Evolutionary conservation across 1,140 invertebrate genomes (phyloP), one percentile per base, ranked within the genome.

Genomic region (Augochlora pura): DNA sequence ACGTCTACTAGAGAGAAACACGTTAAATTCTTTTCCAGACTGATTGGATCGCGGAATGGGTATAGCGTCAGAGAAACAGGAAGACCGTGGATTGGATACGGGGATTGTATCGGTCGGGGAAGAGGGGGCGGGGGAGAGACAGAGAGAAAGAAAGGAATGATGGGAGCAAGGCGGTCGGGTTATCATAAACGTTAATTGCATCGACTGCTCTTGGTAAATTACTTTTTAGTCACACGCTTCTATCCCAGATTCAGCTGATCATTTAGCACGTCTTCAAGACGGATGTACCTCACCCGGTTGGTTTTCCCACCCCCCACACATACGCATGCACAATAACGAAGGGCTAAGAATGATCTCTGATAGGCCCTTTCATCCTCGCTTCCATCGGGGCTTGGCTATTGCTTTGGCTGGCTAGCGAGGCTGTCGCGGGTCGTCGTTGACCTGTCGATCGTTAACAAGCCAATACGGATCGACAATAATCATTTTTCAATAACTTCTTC

Each of bases 1-100:
- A 91, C 84, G 79, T 87, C 91, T 92, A 92, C 87, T 73, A 87
- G 91, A 92, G 88, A 92, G 82, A 87, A 82, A 85, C 82, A 83
- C 78, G 83, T 85, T 84, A 84, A 82, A 84, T n/a, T 81, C 88
- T 88, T 85, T 46, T 87, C 80, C 66, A 69, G 57, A 86, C 83
- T 88, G 85, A 87, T 64, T 76, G 83, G 71, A 65, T 23, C 18
- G 12, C 10, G 32, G 52, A 66, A 60, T 49, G 76, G 25, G 52
- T 16, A 14, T 42, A 81, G 84, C 73, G 75, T 79, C 64, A 68
- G 71, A 83, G 77, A 64, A 76, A 63, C 63, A 25, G 27, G 46
- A 60, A 54, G 32, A 77, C 74, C 68, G 49, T 57, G 62, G 57
- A 54, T n/a, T 65, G 60, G 62, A 46, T 39, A 3, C 38, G 9